These are phyloP conservation scores for Drosophila falleni DNA, from an alignment of 2,888 invertebrate genomes.

Conservation along the genomic window DNA sequence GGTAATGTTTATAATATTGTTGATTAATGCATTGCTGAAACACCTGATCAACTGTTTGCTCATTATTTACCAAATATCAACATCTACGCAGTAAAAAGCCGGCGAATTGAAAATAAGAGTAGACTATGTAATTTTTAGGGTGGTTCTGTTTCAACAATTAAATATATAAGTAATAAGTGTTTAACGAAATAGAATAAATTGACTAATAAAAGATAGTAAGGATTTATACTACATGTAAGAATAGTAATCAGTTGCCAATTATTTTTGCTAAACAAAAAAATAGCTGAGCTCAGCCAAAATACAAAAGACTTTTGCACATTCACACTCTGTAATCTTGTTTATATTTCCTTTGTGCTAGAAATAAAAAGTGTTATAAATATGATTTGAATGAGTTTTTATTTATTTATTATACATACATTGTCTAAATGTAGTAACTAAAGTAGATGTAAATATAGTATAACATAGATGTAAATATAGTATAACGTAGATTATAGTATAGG, in stretches of 20 bases:
- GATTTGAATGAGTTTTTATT: not conserved
- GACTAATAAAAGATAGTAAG: not conserved
- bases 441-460: not conserved
- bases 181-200: not conserved
- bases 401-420: not conserved
- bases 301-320: constrained; percentile 1
- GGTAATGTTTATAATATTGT: constrained; percentile 16
- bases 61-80: constrained; percentile 69
- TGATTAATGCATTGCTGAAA: constrained; percentile 28
- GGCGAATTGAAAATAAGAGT: constrained; percentile 38
- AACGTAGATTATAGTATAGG: too few species aligned
- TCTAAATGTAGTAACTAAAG: constrained; percentile 15
- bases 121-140: constrained; percentile 26
- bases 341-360: not conserved
- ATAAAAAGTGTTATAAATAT: not conserved
- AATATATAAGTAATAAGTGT: not conserved
- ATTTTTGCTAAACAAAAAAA: not conserved
- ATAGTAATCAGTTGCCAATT: not conserved
- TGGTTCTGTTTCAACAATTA: constrained; percentile 45
- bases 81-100: constrained; percentile 66
- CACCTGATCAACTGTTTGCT: constrained; percentile 58
- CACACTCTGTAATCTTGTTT: not conserved
- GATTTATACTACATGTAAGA: not conserved
- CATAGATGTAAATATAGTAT: too few species aligned
- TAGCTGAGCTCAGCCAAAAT: not conserved